A percentile compares a stretch with the other conserved stretches of the same genome.
Evolutionary conservation across 2,888 invertebrate species (phyloP).

Genomic region (Argyresthia goedartella): DNA sequence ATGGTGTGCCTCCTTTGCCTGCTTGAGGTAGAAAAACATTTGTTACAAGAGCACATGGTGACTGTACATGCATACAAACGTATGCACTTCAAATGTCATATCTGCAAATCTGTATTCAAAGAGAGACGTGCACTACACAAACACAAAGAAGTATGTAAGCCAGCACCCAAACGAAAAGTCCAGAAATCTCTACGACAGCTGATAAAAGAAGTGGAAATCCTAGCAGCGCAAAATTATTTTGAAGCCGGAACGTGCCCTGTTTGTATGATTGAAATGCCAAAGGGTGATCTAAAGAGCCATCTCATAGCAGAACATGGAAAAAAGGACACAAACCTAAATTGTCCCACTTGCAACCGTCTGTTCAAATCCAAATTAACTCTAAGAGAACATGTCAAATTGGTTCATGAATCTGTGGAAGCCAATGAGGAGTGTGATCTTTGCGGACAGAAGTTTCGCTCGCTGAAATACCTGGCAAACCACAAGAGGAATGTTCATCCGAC

Average conservation of each 20-base stretch:
- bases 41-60: conserved; percentile 25
- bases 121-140: conserved; percentile 12
- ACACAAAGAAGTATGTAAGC: conserved; percentile 20
- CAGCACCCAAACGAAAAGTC: neutral
- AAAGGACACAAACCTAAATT: conserved; percentile 11
- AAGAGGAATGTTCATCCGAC: conserved; percentile 31
- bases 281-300: conserved; percentile 22
- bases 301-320: conserved; percentile 21
- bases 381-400: conserved; percentile 26
- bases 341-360: conserved; percentile 20
- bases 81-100: conserved; percentile 23
- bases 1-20: conserved; percentile 28
- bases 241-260: conserved; percentile 20
- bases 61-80: conserved; percentile 22
- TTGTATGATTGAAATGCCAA: conserved; percentile 22
- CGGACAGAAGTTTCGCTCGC: conserved; percentile 27
- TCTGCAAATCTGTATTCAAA: conserved; percentile 20
- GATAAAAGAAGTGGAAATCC: conserved; percentile 5
- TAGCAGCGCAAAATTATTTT: conserved; percentile 16
- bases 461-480: conserved; percentile 29
- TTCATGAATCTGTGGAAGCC: conserved; percentile 27
- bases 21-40: conserved; percentile 19
- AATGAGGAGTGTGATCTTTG: conserved; percentile 27
- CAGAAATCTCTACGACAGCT: conserved; percentile 2
- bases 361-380: conserved; percentile 27